A percentile compares a stretch with the other conserved stretches of the same genome.
These are phyloP conservation scores for Anthopleura sola DNA, from an alignment of 64 coral and sea anemone species.

Conservation along the genomic window DNA sequence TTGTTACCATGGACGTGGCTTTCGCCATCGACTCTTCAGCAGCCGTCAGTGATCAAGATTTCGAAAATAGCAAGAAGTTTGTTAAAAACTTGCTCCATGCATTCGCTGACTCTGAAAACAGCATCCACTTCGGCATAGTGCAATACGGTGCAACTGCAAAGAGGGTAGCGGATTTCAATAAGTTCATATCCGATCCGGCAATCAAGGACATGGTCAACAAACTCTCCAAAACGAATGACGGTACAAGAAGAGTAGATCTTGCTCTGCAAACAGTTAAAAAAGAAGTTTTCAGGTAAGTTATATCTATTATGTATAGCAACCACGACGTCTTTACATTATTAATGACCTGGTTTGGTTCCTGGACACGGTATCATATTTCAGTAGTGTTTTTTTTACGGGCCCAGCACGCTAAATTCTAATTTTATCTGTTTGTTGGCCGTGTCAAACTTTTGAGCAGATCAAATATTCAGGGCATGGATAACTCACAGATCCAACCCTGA, in stretches of 20 bases:
- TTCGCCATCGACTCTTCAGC: constrained; percentile 65
- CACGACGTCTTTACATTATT: too few species aligned
- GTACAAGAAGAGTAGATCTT: constrained; percentile 48
- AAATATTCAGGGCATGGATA: too few species aligned
- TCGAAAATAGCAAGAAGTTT: constrained; percentile 52
- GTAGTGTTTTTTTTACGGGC: too few species aligned
- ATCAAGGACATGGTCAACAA: constrained; percentile 35
- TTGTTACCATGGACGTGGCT: constrained; percentile 80
- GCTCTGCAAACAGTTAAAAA: constrained; percentile 55
- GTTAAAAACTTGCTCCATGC: constrained; percentile 35
- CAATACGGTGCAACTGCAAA: constrained; percentile 58
- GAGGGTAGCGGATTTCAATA: constrained; percentile 57
- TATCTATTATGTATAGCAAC: too few species aligned
- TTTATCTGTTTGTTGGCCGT: too few species aligned
- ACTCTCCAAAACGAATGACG: constrained; percentile 24
- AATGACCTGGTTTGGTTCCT: too few species aligned
- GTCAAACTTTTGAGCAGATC: too few species aligned
- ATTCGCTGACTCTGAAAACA: constrained; percentile 76
- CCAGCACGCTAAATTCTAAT: too few species aligned
- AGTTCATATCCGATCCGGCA: constrained; percentile 5
- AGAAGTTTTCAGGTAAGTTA: constrained; percentile 73
- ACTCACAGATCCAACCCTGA: too few species aligned
- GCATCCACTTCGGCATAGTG: constrained; percentile 60
- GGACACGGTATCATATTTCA: too few species aligned
- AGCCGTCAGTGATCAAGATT: constrained; percentile 29